Conservation (phyloP, 2,113 vertebrate genomes). For the Mesoclemmys tuberculata region DNA sequence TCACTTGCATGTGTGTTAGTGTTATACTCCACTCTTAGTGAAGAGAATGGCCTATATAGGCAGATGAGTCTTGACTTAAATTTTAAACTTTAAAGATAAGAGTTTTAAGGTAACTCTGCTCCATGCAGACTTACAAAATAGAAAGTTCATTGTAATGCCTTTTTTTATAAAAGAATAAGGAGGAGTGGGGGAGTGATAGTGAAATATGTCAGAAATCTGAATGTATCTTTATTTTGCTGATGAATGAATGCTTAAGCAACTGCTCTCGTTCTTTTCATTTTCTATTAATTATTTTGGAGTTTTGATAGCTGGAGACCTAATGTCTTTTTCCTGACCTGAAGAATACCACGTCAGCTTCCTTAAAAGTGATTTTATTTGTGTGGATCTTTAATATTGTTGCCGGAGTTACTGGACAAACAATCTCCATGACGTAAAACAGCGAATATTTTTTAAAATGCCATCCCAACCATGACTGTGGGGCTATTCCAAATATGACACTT, state of each 20-base stretch:
- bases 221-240: background rate
- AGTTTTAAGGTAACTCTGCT: background rate
- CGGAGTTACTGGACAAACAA: background rate
- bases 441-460: background rate
- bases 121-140: background rate
- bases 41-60: background rate
- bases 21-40: background rate
- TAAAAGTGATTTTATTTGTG: background rate
- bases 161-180: background rate
- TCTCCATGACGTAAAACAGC: background rate
- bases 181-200: background rate
- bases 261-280: background rate
- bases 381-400: background rate
- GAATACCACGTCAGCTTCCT: background rate
- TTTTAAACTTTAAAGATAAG: background rate
- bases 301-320: background rate
- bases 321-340: background rate
- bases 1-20: background rate
- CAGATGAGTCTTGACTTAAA: background rate
- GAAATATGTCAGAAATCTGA: background rate
- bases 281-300: background rate
- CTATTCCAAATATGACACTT: background rate
- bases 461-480: background rate
- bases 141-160: background rate
- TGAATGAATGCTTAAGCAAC: background rate